Conservation (phyloP, 2,888 invertebrate species). For the Omphaloscelis lunosa region DNA sequence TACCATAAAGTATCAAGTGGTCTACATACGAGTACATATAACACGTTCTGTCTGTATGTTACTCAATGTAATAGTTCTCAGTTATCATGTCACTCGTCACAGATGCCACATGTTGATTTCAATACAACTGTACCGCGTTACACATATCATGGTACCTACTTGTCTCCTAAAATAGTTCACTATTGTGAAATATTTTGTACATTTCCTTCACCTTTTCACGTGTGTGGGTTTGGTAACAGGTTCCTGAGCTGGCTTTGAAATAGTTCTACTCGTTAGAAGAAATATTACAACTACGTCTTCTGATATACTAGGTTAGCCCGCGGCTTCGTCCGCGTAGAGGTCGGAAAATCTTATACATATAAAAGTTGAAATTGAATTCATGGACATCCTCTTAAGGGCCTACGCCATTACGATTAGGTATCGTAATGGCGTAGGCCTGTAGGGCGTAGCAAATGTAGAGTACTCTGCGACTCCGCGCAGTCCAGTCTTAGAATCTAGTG, state of each 20-base stretch:
- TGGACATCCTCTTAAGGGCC: too few species aligned
- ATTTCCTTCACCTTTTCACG: neutral
- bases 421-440: neutral
- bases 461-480: neutral
- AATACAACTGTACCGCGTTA: conserved; percentile 19
- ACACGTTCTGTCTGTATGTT: conserved; percentile 20
- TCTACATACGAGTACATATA: conserved; percentile 39
- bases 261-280: neutral
- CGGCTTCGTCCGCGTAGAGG: neutral
- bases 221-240: neutral
- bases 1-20: neutral
- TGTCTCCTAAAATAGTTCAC: conserved; percentile 10
- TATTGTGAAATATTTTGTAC: conserved; percentile 21
- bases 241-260: neutral
- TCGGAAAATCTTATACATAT: too few species aligned
- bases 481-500: neutral
- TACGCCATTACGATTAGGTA: neutral
- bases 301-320: neutral
- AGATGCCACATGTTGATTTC: conserved; percentile 37
- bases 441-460: neutral
- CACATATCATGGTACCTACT: neutral
- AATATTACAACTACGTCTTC: neutral
- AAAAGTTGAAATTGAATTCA: too few species aligned
- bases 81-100: conserved; percentile 4
- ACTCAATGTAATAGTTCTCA: neutral